A percentile compares a stretch with the other conserved stretches of the same genome.
Evolutionary conservation across 2,888 invertebrate species (phyloP).

Genomic region (Suillia variegata): DNA sequence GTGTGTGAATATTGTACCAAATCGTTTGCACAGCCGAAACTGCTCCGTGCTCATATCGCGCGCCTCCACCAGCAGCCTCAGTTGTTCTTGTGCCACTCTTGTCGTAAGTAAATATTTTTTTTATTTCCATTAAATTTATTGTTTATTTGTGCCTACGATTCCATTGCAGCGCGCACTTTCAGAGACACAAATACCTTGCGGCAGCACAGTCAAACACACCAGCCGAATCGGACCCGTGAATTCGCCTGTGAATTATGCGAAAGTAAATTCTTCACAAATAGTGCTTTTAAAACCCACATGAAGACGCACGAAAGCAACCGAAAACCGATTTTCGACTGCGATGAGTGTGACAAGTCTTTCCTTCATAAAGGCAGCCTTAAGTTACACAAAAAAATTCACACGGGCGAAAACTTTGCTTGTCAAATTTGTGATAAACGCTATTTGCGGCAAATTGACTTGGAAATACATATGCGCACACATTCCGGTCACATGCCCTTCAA

Average conservation of each 20-base stretch:
- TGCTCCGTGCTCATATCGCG: slow-evolving; percentile 18
- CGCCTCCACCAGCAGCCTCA: slow-evolving; percentile 19
- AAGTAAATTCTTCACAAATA: slow-evolving; percentile 38
- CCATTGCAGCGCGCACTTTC: slow-evolving; percentile 23
- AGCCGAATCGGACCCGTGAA: slow-evolving; percentile 31
- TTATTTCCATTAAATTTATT: neutral
- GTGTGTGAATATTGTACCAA: neutral
- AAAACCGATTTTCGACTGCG: slow-evolving; percentile 31
- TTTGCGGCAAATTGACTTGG: slow-evolving; percentile 33
- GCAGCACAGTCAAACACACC: slow-evolving; percentile 32
- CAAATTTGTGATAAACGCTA: slow-evolving; percentile 32
- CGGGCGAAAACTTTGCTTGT: slow-evolving; percentile 35
- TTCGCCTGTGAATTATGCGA: slow-evolving; percentile 37
- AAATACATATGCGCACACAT: slow-evolving; percentile 34
- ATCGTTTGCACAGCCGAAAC: neutral
- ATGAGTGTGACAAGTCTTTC: slow-evolving; percentile 33
- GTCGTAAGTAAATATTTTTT: slow-evolving; percentile 26
- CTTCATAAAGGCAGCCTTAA: slow-evolving; percentile 34
- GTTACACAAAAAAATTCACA: slow-evolving; percentile 38
- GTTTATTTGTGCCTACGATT: neutral
- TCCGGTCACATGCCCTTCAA: slow-evolving; percentile 35
- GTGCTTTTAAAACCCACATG: slow-evolving; percentile 36
- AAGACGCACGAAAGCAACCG: slow-evolving; percentile 35
- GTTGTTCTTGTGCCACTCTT: slow-evolving; percentile 24
- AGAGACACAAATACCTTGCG: slow-evolving; percentile 28